Base-by-base conservation (phyloP, 2,888 invertebrate genomes). In the Meloe dianella region DNA sequence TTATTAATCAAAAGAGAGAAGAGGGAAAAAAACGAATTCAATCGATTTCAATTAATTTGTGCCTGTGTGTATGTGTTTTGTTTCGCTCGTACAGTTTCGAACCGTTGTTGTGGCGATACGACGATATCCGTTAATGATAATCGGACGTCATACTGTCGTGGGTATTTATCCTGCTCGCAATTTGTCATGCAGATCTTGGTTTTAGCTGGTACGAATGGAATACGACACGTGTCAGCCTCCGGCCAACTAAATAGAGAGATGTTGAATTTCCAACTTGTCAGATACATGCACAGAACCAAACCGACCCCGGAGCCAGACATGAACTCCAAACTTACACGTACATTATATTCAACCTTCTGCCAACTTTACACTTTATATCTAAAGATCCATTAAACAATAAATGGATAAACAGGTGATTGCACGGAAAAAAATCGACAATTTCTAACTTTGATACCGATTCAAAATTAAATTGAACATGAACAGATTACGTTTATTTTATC, bases 241-340 rank as follows among this genome's bases (percentile, higher is more conserved):
- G 63, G 68, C 64, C 1, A 35, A 59, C 65, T 60, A 68, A 68
- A 68, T 68, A 41, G 41, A 68, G 68, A 68, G 68, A 68, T 65
- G 68, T 68, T 68, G 68, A 68, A 68, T 68, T 68, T 68, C 68
- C 68, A 68, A 68, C 65, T 68, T 68, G 68, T 68, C 68, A 61
- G 68, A 65, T 68, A 62, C 68, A 68, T 60, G 64, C 60, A 20
- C 17, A 47, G 9, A 47, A 10, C 20, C 17, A 12, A 20, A 62
- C 59, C 61, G 51, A 64, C 56, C 67, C 67, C 32, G 60, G 51
- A 67, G 67, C 67, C 35, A 66, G 41, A 63, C 64, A 54, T 67
- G 64, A 67, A 65, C 67, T 61, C 64, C 10, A 35, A 20, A 58
- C 8, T 20, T 47, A 9, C 8, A n/a, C 47, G n/a, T 47, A 20